A percentile compares a stretch with the other conserved stretches of the same genome.
These are phyloP conservation scores for Stigmatopora nigra DNA, from an alignment of 2,113 vertebrate species.

Conservation along the genomic window DNA sequence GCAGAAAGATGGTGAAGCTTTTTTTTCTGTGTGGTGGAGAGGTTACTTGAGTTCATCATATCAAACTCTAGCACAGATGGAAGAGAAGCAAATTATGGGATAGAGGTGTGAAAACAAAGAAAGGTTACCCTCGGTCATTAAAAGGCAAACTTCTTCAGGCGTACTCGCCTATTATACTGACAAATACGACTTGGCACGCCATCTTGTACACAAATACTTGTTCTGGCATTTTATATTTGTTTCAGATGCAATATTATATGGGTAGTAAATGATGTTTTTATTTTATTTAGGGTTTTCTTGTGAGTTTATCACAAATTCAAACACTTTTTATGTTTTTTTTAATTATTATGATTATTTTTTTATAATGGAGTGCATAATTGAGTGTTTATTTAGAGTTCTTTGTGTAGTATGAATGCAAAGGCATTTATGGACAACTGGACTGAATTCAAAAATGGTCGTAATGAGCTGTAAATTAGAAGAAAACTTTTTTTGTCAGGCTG, in stretches of 20 bases:
- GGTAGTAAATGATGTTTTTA: too few species aligned
- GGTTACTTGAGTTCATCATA: not conserved
- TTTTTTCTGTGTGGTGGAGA: slow-evolving; percentile 10
- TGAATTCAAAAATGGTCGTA: not conserved
- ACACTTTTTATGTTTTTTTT: not conserved
- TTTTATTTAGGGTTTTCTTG: not conserved
- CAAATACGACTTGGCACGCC: slow-evolving; percentile 12
- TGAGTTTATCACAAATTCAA: not conserved
- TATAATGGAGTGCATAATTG: slow-evolving; percentile 1
- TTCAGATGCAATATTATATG: not conserved
- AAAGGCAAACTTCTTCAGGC: slow-evolving; percentile 34
- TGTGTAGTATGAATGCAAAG: not conserved
- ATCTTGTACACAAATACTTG: slow-evolving; percentile 12
- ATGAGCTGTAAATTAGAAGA: slow-evolving; percentile 2
- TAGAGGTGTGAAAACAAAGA: slow-evolving; percentile 42
- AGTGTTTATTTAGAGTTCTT: slow-evolving; percentile 5
- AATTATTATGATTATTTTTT: too few species aligned
- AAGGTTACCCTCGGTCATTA: slow-evolving; percentile 60
- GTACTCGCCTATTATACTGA: slow-evolving; percentile 22
- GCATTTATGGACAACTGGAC: not conserved
- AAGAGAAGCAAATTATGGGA: not conserved
- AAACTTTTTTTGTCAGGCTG: slow-evolving; percentile 11
- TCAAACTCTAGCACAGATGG: not conserved
- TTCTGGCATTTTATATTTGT: slow-evolving; percentile 6
- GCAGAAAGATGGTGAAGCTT: not conserved